Base-by-base conservation (phyloP, 2,113 vertebrate species). In the Phasianus colchicus region DNA sequence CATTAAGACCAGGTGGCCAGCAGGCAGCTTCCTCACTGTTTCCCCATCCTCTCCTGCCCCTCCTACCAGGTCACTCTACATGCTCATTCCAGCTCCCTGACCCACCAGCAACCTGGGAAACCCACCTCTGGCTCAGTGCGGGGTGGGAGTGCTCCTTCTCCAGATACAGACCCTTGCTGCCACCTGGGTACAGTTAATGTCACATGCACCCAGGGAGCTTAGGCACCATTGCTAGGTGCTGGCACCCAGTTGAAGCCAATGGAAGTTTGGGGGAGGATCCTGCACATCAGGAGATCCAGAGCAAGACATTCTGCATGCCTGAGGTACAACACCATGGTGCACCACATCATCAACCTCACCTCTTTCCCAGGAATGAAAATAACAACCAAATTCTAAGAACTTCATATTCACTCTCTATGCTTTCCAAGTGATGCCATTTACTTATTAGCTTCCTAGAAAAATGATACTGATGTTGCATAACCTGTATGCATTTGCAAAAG, bases 301-400 rank as follows among this genome's bases (percentile, higher is more conserved):
- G 61, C 17, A 36, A n/a, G 21, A 32, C 30, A n/a, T 11, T 8
- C 2, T 9, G 16, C 8, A 17, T 64, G 7, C 20, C 11, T n/a
- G 21, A 80, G 72, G 36, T 27, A 55, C 45, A 43, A 9, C 25
- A 50, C 18, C 42, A 25, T 12, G 4, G 11, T 4, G 7, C 30
- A 20, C 3, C 1, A 0, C 42, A 78, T 10, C 50, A 40, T 25
- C 36, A 36, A 3, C 4, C 1, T 3, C 0, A 0, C 7, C 21
- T 9, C 29, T 64, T 27, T 66, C 38, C 70, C 6, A 45, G 20
- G n/a, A 89, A 64, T 30, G 9, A n/a, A 50, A 63, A 50, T 5
- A 90, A 21, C 27, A 83, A 65, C 5, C 9, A 67, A 74, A 67
- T 58, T 34, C 57, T 10, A 86, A 61, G 1, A 92, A 43, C 25